These are phyloP conservation scores for Glyphotaelius pellucidus DNA, from an alignment of 2,888 invertebrate genomes.

Conservation along the genomic window DNA sequence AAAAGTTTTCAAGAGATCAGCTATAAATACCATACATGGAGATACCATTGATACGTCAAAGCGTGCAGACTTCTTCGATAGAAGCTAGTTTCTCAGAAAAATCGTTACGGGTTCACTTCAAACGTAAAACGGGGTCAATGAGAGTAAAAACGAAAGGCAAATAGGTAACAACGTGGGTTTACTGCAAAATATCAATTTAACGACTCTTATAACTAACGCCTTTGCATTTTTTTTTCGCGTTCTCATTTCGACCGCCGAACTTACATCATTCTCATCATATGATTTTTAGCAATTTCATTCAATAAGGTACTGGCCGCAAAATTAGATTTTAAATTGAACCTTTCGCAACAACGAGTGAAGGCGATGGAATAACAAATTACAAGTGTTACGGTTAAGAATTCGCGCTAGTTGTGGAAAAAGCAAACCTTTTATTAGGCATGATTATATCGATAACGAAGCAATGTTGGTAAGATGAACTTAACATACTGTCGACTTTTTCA, in stretches of 20 bases:
- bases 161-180: constrained; percentile 5
- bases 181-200: constrained; percentile 5
- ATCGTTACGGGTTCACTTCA: not conserved
- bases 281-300: not conserved
- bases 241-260: not conserved
- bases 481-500: too few relatives aligned
- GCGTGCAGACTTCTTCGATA: not conserved
- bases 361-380: not conserved
- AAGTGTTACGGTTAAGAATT: not conserved
- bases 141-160: constrained; percentile 13
- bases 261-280: not conserved
- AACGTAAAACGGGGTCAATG: constrained; percentile 19
- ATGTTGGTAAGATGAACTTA: too few relatives aligned
- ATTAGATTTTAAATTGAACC: constrained; percentile 2
- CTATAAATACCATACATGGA: not conserved
- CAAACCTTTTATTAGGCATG: not conserved
- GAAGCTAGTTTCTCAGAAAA: not conserved
- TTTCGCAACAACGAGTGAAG: not conserved
- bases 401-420: not conserved
- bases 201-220: constrained; percentile 12
- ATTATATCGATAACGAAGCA: too few relatives aligned
- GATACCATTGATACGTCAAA: not conserved
- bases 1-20: not conserved
- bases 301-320: not conserved
- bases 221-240: not conserved